Base-by-base conservation (phyloP, 2,888 invertebrate species). In the Trachelus stipa region DNA sequence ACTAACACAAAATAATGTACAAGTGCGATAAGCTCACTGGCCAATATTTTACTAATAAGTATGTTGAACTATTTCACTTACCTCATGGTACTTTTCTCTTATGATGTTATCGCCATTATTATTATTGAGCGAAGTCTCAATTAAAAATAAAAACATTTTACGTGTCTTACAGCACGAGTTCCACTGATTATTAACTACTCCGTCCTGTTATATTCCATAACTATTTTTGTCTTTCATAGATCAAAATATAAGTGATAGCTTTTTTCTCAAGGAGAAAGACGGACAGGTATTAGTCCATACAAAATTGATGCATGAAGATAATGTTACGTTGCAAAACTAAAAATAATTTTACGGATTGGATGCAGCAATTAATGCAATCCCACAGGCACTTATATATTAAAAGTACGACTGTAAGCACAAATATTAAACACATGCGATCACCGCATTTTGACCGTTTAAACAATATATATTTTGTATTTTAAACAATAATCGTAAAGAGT, bases 31-130 rank as follows among this genome's bases (percentile, higher is more conserved):
- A 56, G 56, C 56, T 56, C 6, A 69, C 31, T 74, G 35, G 31
- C 33, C n/a, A 75, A 37, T 31, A 33, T 31, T 56, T 69, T 12
- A 68, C 75, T 75, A 75, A 56, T 56, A 30, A 68, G 75, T 75
- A n/a, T 69, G 6, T 37, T 74, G 23, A 75, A 11, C 33, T n/a
- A 56, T 12, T 74, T 12, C n/a, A 56, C 56, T 56, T 56, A 56
- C 56, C 56, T 56, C 56, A 6, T 56, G 56, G 15, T 56, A 56
- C 2, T 15, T 56, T 56, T 56, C 23, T 56, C 15, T 56, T 56
- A 56, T 56, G 56, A 56, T 56, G 56, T 56, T 56, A 56, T 23
- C 15, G 15, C 56, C 56, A 56, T 23, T 56, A 56, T 56, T 15
- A 40, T 40, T 56, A 56, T 23, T 23, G 56, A 9, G 56, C 56